Percentiles rank a stretch among this genome's conserved stretches.
Evolutionary conservation across 2,113 vertebrate genomes (phyloP).

Genomic region (Sorex araneus): DNA sequence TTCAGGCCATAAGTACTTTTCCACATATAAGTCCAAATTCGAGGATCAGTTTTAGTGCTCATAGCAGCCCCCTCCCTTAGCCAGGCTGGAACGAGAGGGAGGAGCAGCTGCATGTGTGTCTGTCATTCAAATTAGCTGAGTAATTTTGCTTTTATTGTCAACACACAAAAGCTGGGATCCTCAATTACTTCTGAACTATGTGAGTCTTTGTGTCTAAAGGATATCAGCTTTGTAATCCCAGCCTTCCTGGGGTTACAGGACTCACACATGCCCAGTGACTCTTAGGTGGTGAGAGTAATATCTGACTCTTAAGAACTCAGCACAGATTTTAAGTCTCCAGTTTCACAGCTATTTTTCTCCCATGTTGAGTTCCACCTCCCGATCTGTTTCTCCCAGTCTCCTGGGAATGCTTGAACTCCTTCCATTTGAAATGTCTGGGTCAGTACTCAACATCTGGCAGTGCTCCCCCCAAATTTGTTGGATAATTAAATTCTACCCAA

Average conservation of each 20-base stretch:
- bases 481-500: slow-evolving; percentile 83
- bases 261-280: background rate
- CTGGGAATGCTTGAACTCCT: slow-evolving; percentile 38
- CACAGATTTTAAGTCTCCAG: background rate
- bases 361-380: background rate
- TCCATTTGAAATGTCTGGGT: slow-evolving; percentile 66
- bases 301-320: background rate
- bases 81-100: background rate
- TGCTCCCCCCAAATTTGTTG: slow-evolving; percentile 72
- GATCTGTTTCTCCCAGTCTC: background rate
- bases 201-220: slow-evolving; percentile 8
- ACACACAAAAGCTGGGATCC: slow-evolving; percentile 27
- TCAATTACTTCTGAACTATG: slow-evolving; percentile 26
- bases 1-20: slow-evolving; percentile 12
- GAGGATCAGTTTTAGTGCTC: background rate
- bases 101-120: background rate
- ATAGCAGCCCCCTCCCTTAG: background rate
- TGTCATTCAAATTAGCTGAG: slow-evolving; percentile 18
- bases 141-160: slow-evolving; percentile 59
- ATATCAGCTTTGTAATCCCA: background rate
- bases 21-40: background rate
- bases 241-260: background rate
- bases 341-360: background rate
- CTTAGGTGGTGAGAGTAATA: background rate
- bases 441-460: slow-evolving; percentile 77